Evolutionary conservation across 2,113 vertebrate species (phyloP).

Genomic region (Genyomyrus donnyi): DNA sequence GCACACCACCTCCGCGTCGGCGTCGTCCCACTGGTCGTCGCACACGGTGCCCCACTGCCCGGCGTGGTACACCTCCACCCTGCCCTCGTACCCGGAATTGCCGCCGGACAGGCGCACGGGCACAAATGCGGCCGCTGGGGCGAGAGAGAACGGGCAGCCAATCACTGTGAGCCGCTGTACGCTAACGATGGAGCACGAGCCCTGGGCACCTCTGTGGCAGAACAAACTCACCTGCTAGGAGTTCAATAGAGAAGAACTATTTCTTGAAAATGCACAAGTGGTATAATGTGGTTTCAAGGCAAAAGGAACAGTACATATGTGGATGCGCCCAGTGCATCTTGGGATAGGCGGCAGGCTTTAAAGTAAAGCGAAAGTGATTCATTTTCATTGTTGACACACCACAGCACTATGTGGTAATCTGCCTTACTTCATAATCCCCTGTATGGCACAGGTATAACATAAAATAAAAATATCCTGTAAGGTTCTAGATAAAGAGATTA

Average conservation of each 20-base stretch:
- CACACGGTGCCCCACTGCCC: conserved; percentile 94
- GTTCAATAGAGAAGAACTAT: background rate
- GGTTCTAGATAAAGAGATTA: background rate
- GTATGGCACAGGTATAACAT: background rate
- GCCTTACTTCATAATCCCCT: background rate
- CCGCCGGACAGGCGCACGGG: conserved; percentile 74
- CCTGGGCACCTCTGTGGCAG: background rate
- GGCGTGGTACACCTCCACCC: conserved; percentile 80
- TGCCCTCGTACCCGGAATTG: conserved; percentile 62
- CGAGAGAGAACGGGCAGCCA: conserved; percentile 15
- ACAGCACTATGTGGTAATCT: background rate
- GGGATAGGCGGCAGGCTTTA: background rate
- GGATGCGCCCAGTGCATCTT: background rate
- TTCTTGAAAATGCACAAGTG: background rate
- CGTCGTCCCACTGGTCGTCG: conserved; percentile 94
- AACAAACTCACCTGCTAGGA: background rate
- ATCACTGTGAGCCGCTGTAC: background rate
- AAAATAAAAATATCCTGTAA: background rate
- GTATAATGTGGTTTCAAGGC: background rate
- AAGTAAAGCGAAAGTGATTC: too few species aligned
- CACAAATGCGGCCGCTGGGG: conserved; percentile 54
- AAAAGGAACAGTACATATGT: background rate
- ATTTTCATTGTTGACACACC: too few species aligned
- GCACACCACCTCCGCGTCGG: conserved; percentile 91
- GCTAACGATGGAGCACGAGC: background rate